Base-by-base conservation (phyloP, 2,113 vertebrate species). In the Chaetops frenatus region DNA sequence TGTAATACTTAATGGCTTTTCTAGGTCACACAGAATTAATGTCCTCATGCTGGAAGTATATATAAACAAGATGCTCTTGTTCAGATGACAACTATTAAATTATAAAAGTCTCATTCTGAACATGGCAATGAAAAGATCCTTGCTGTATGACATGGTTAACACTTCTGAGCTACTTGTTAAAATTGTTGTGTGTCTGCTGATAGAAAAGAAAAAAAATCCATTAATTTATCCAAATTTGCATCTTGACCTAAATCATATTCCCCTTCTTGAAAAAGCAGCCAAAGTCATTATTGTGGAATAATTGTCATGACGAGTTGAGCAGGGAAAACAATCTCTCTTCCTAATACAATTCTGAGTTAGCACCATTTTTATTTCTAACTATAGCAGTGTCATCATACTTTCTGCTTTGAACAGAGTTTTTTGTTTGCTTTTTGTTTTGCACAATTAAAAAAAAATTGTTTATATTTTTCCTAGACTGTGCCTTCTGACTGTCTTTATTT, bases 1-100 rank as follows among this genome's bases (percentile, higher is more conserved):
- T 94, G 90, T 96, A 96, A 93, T 92, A 80, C 64, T 89, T 93
- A 64, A 95, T 44, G 56, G 62, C 71, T 86, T 97, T 97, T 96
- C 95, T 96, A 78, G 94, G 62, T 83, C 96, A 96, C 94, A 86
- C 29, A 74, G 25, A 95, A 88, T 95, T 92, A 82, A 16, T 81
- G 57, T 92, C 76, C 78, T 95, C n/a, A 22, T 93, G 85, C 62
- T 94, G 57, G 47, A 93, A 93, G 69, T 61, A 81, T 85, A 74
- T 62, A 29, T 57, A 96, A 92, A 42, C 62, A 21, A 6, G 61
- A 48, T 77, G 15, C 28, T 72, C 69, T 53, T 90, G 35, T 92
- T 95, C 83, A 92, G 58, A 50, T 94, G 69, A 66, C 65, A 95
- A 50, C 70, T 94, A 15, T 67, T 91, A 81, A 77, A 83, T 93